These are phyloP conservation scores for Argyra leucocephala DNA, from an alignment of 2,888 invertebrate species.

Conservation along the genomic window DNA sequence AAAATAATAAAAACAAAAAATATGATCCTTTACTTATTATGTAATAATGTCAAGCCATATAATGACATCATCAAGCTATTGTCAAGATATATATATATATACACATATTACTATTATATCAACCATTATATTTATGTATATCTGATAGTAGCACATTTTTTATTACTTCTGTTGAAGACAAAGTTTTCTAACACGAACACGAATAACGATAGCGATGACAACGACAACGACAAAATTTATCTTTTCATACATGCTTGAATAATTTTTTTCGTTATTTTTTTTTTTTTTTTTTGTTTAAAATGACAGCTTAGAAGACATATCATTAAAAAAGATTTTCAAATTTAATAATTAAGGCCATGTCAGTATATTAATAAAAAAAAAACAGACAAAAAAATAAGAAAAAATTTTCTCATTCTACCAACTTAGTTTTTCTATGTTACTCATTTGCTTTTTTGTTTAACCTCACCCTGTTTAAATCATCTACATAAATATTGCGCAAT, in stretches of 20 bases:
- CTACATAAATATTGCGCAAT: neutral
- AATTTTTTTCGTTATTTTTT: neutral
- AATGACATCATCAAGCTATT: too few relatives aligned
- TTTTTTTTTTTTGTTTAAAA: neutral
- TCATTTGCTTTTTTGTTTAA: neutral
- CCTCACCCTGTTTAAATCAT: too few relatives aligned
- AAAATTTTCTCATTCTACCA: neutral
- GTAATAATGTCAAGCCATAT: too few relatives aligned
- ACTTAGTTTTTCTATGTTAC: neutral
- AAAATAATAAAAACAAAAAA: too few relatives aligned
- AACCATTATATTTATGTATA: too few relatives aligned
- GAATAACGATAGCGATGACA: neutral
- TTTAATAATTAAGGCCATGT: conserved; percentile 6
- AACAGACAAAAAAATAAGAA: neutral
- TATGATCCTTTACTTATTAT: too few relatives aligned
- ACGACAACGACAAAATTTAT: neutral
- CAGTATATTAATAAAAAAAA: neutral
- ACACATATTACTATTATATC: too few relatives aligned
- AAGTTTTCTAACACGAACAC: neutral
- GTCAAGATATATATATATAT: too few relatives aligned
- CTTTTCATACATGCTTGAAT: neutral
- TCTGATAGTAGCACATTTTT: too few relatives aligned
- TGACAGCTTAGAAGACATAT: neutral
- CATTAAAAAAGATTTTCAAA: neutral
- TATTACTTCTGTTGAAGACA: neutral